Evolutionary conservation across 2,797 vertebrate species (phyloP).

Genomic region (Lepilemur septentrionalis): DNA sequence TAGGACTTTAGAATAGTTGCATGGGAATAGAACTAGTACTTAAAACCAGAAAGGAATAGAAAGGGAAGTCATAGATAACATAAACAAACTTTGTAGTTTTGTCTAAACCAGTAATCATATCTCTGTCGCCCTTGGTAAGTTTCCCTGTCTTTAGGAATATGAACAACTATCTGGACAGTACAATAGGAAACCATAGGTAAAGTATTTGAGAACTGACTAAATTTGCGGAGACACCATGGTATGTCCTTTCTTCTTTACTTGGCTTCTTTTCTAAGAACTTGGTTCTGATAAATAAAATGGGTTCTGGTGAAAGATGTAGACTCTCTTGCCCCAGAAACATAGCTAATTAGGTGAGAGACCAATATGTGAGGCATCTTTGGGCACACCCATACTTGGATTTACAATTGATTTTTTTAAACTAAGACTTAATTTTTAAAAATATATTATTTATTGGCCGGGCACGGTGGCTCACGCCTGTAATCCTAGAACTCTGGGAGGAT

Average conservation of each 20-base stretch:
- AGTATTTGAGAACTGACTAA: not conserved
- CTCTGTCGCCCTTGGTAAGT: not conserved
- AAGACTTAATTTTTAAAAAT: conserved; percentile 7
- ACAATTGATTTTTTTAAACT: conserved; percentile 28
- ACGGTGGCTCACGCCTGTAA: too few species aligned
- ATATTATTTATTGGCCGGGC: not conserved
- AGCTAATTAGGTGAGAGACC: not conserved
- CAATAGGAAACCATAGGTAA: not conserved
- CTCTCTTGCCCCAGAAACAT: not conserved
- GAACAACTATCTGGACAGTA: not conserved
- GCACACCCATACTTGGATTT: not conserved
- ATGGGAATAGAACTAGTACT: not conserved
- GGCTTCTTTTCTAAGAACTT: conserved; percentile 10
- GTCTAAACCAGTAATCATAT: not conserved
- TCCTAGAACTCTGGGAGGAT: too few species aligned
- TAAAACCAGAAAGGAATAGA: not conserved
- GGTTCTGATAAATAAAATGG: not conserved
- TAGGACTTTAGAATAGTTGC: not conserved
- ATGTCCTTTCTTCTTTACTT: not conserved
- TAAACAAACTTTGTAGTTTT: not conserved
- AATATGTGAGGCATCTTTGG: not conserved
- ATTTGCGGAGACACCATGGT: not conserved
- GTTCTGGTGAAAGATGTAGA: not conserved
- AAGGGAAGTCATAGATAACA: not conserved
- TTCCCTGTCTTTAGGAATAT: not conserved